phyloP scores from a whole-genome alignment of 2,888 invertebrate genomes.

The Physocephala rufipes region DNA sequence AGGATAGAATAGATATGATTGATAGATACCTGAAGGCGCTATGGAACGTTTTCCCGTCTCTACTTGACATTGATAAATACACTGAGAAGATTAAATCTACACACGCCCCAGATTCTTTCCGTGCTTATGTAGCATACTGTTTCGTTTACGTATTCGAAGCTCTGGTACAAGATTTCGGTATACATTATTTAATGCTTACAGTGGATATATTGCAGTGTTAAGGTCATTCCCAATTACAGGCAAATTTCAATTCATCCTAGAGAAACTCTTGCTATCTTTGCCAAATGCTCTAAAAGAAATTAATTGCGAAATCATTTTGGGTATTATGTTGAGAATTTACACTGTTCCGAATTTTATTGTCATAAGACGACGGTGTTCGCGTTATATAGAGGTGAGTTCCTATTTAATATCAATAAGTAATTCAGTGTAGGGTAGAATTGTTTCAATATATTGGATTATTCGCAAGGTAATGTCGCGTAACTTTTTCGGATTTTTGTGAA shows the following conservation, averaged over 20 bases:
- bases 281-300: slow-evolving; percentile 39
- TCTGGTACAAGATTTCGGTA: slow-evolving; percentile 34
- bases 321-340: slow-evolving; percentile 39
- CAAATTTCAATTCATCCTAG: slow-evolving; percentile 21
- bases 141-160: slow-evolving; percentile 36
- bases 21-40: slow-evolving; percentile 31
- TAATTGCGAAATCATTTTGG: slow-evolving; percentile 29
- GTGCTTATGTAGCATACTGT: slow-evolving; percentile 39
- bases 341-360: neutral
- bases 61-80: slow-evolving; percentile 35
- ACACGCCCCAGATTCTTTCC: slow-evolving; percentile 22
- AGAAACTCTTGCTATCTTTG: slow-evolving; percentile 37
- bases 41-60: slow-evolving; percentile 29
- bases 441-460: too few relatives aligned
- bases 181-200: slow-evolving; percentile 16
- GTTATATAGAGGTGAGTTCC: neutral
- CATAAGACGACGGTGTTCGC: neutral
- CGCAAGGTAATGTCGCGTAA: too few relatives aligned
- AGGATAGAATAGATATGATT: slow-evolving; percentile 12
- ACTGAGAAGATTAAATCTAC: neutral
- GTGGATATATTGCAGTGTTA: slow-evolving; percentile 26
- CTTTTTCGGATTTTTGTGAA: too few relatives aligned
- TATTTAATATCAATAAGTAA: too few relatives aligned
- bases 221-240: slow-evolving; percentile 5
- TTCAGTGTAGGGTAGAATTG: too few relatives aligned